These are phyloP conservation scores for Pteromalus puparum DNA, from an alignment of 1,140 invertebrate genomes.

Conservation along the genomic window DNA sequence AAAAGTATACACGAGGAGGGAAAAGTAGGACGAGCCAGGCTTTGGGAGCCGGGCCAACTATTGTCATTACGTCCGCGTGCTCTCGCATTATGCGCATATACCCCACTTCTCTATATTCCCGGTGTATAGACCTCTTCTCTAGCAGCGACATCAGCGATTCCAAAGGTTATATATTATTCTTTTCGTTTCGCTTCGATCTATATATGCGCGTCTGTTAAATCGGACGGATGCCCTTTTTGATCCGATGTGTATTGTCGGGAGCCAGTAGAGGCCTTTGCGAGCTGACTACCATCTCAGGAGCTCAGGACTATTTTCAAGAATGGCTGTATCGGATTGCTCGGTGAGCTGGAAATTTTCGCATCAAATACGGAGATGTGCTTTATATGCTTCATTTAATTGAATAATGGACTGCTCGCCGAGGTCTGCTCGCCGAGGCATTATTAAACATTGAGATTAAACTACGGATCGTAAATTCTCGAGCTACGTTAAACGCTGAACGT, in stretches of 20 bases:
- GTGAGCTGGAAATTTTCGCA: background rate
- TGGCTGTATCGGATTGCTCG: background rate
- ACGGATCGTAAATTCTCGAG: no score
- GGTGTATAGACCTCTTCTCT: background rate
- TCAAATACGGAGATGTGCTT: background rate
- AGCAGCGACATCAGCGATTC: background rate
- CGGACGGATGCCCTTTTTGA: background rate
- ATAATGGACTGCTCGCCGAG: background rate
- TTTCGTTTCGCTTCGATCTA: background rate
- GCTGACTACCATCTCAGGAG: background rate
- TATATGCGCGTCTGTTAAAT: background rate
- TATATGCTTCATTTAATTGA: background rate
- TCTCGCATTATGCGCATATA: constrained; percentile 62
- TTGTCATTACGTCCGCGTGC: constrained; percentile 62
- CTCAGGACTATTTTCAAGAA: background rate
- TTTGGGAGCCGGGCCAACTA: constrained; percentile 65
- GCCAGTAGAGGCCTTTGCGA: no score
- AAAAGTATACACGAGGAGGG: constrained; percentile 23
- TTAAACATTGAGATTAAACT: no score
- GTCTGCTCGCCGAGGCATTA: no score
- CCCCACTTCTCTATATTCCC: background rate
- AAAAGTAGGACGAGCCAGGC: constrained; percentile 51
- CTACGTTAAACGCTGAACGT: no score
- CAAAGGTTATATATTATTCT: background rate
- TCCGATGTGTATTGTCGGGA: background rate